phyloP scores from a whole-genome alignment of 2,113 vertebrate genomes.

The Centropristis striata region DNA sequence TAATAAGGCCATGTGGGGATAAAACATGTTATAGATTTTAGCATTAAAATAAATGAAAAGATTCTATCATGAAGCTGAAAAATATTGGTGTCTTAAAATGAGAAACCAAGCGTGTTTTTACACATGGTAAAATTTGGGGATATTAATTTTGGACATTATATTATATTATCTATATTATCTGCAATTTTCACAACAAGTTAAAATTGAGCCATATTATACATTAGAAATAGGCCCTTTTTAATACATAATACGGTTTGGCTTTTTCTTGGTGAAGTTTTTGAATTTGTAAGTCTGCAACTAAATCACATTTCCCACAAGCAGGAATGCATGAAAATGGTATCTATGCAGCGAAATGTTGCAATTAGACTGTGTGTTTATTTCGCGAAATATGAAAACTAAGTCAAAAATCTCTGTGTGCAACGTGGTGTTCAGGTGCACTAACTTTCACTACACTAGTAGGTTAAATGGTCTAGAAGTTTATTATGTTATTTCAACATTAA shows the following conservation, averaged over 20 bases:
- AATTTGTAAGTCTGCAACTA: too few relatives aligned
- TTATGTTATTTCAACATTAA: neutral
- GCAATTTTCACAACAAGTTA: too few relatives aligned
- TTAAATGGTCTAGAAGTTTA: slow-evolving; percentile 15
- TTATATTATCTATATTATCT: too few relatives aligned
- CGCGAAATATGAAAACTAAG: too few relatives aligned
- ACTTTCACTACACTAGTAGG: neutral
- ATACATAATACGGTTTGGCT: slow-evolving; percentile 21
- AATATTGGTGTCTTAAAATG: neutral
- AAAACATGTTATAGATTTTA: neutral
- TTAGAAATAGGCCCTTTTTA: slow-evolving; percentile 33
- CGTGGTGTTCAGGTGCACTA: neutral
- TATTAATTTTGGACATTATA: too few relatives aligned
- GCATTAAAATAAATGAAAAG: slow-evolving; percentile 5
- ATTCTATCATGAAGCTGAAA: neutral
- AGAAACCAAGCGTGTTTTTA: neutral
- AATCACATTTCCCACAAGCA: too few relatives aligned
- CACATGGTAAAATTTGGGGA: too few relatives aligned
- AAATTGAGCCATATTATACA: slow-evolving; percentile 38
- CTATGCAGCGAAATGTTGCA: too few relatives aligned
- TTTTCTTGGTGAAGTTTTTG: slow-evolving; percentile 15
- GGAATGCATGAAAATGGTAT: too few relatives aligned
- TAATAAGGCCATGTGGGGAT: neutral
- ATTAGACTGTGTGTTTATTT: too few relatives aligned
- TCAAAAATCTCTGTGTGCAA: neutral